Conservation (phyloP, 2,797 vertebrate genomes). For the Aplochiton taeniatus region DNA sequence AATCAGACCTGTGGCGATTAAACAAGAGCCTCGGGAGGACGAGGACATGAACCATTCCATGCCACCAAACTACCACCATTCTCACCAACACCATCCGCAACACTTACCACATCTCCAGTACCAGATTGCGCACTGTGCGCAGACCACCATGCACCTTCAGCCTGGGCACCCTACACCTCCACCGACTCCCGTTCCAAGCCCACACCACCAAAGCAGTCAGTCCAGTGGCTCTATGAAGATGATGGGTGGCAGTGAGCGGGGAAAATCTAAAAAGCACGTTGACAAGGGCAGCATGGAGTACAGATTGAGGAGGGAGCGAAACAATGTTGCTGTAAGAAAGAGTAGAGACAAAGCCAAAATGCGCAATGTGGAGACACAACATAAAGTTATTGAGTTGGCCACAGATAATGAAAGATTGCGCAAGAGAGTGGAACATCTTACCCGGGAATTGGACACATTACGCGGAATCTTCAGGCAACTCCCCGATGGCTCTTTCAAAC, state of each 20-base stretch:
- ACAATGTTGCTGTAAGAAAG: constrained; percentile 97
- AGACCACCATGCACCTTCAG: constrained; percentile 95
- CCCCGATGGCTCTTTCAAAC: constrained; percentile 91
- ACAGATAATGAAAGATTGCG: constrained; percentile 92
- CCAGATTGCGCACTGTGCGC: constrained; percentile 94
- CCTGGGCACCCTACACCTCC: constrained; percentile 94
- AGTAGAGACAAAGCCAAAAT: constrained; percentile 98
- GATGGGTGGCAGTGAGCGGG: constrained; percentile 72
- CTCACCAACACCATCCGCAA: constrained; percentile 74
- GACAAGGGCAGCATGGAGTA: constrained; percentile 96
- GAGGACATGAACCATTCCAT: constrained; percentile 80
- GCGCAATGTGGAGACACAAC: constrained; percentile 96
- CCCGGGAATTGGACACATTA: constrained; percentile 91
- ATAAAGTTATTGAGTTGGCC: constrained; percentile 92
- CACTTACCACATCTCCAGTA: constrained; percentile 91
- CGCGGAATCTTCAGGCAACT: constrained; percentile 96
- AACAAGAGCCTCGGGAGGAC: constrained; percentile 91
- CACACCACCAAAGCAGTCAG: constrained; percentile 77
- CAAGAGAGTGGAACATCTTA: constrained; percentile 94
- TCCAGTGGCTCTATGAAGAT: constrained; percentile 74
- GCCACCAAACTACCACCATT: constrained; percentile 77
- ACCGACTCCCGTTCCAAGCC: constrained; percentile 93
- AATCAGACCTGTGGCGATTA: constrained; percentile 88
- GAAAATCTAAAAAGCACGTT: constrained; percentile 87
- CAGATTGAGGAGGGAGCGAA: constrained; percentile 92